phyloP scores from a whole-genome alignment of 2,888 invertebrate species.

The Hirtodrosophila duncani region DNA sequence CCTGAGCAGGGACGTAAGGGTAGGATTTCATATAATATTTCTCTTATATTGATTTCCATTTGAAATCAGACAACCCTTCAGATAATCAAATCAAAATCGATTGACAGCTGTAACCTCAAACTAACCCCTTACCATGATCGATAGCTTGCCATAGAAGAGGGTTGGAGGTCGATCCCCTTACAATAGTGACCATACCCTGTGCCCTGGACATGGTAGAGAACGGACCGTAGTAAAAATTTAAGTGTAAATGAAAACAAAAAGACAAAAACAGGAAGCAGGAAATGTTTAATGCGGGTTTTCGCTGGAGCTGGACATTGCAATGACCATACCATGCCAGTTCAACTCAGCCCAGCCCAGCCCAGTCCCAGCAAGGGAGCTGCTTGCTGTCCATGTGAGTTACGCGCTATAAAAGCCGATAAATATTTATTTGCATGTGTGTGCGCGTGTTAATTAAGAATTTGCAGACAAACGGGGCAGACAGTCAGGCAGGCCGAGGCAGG shows the following conservation, averaged over 20 bases:
- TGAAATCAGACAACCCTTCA: too few species aligned
- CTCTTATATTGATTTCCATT: too few species aligned
- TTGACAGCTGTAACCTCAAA: too few species aligned
- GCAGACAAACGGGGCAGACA: constrained; percentile 53
- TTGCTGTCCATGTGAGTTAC: constrained; percentile 40
- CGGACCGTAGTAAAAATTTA: constrained; percentile 18
- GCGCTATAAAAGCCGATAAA: constrained; percentile 58
- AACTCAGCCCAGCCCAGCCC: not conserved
- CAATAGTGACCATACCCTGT: too few species aligned
- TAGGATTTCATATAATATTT: too few species aligned
- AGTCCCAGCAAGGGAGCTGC: constrained; percentile 1
- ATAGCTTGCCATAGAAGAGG: too few species aligned
- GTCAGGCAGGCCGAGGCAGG: not conserved
- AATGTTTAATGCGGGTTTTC: constrained; percentile 51
- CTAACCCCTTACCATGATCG: too few species aligned
- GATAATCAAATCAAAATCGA: too few species aligned
- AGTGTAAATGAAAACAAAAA: constrained; percentile 27
- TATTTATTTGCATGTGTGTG: constrained; percentile 56
- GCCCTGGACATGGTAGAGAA: too few species aligned
- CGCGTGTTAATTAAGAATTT: constrained; percentile 67
- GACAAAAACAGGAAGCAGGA: constrained; percentile 42
- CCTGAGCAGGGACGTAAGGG: too few species aligned
- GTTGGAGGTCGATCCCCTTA: too few species aligned
- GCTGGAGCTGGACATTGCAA: constrained; percentile 15
- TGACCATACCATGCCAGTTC: constrained; percentile 7